Conservation (phyloP, 2,888 invertebrate species). For the Chrysomela aeneicollis region DNA sequence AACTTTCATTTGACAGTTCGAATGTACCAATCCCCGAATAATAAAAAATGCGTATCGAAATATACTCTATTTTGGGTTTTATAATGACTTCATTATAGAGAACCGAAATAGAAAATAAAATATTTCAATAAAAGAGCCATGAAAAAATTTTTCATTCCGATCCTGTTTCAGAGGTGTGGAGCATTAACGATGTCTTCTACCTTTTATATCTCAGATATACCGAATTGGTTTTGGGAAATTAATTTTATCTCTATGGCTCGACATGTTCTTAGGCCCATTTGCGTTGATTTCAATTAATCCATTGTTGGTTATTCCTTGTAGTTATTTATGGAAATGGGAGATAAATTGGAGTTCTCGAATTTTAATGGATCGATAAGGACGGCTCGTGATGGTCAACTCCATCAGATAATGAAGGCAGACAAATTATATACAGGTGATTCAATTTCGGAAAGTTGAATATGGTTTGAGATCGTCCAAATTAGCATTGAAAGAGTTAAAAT, state of each 20-base stretch:
- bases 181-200: constrained; percentile 54
- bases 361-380: neutral
- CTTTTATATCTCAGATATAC: constrained; percentile 55
- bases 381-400: neutral
- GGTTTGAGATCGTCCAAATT: no score
- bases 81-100: no score
- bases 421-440: neutral
- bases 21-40: no score
- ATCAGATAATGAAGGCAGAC: neutral
- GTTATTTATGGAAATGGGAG: constrained; percentile 19
- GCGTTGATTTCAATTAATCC: constrained; percentile 52
- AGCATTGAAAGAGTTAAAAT: no score
- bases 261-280: constrained; percentile 42
- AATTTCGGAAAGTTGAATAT: no score
- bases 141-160: neutral
- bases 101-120: no score
- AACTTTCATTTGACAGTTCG: no score
- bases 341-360: constrained; percentile 28
- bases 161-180: constrained; percentile 50
- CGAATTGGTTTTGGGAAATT: constrained; percentile 55
- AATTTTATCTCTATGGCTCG: constrained; percentile 45
- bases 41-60: no score
- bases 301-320: constrained; percentile 23
- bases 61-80: no score
- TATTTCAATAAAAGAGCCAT: neutral